phyloP scores from a whole-genome alignment of 2,888 invertebrate genomes.

The Leptinotarsa peninsularis region DNA sequence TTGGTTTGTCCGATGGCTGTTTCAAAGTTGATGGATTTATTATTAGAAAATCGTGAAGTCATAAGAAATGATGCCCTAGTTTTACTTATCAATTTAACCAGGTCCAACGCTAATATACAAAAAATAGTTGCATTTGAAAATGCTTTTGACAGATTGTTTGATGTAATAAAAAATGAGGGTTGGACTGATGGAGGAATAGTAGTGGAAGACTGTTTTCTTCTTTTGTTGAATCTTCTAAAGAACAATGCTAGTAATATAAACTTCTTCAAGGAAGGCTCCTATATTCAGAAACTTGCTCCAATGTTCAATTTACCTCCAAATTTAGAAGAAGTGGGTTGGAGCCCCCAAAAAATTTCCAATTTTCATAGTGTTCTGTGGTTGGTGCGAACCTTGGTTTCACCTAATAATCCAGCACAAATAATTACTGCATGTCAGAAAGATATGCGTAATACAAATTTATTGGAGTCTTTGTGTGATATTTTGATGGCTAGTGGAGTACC shows the following conservation, averaged over 20 bases:
- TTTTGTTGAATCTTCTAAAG: conserved; percentile 92
- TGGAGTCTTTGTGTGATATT: conserved; percentile 87
- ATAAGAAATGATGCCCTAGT: conserved; percentile 94
- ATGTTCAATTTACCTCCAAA: conserved; percentile 87
- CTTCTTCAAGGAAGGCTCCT: conserved; percentile 98
- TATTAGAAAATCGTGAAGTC: conserved; percentile 94
- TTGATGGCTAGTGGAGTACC: conserved; percentile 97
- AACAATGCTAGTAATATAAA: conserved; percentile 98
- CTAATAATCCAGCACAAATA: conserved; percentile 89
- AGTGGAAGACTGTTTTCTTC: conserved; percentile 94
- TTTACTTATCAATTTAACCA: conserved; percentile 90
- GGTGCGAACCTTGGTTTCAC: conserved; percentile 91
- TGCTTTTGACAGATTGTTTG: conserved; percentile 94
- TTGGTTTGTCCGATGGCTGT: conserved; percentile 96
- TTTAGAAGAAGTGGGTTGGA: conserved; percentile 83
- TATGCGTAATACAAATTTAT: conserved; percentile 85
- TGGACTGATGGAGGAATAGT: conserved; percentile 94
- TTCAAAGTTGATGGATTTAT: conserved; percentile 95
- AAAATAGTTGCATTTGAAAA: conserved; percentile 99
- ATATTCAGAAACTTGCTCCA: conserved; percentile 88
- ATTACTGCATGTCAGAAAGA: conserved; percentile 86
- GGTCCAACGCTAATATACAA: conserved; percentile 96
- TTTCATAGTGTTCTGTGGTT: conserved; percentile 92
- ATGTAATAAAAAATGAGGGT: conserved; percentile 81
- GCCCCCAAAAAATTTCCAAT: conserved; percentile 93